phyloP scores from a whole-genome alignment of 2,113 vertebrate species.

The Ameiurus melas region DNA sequence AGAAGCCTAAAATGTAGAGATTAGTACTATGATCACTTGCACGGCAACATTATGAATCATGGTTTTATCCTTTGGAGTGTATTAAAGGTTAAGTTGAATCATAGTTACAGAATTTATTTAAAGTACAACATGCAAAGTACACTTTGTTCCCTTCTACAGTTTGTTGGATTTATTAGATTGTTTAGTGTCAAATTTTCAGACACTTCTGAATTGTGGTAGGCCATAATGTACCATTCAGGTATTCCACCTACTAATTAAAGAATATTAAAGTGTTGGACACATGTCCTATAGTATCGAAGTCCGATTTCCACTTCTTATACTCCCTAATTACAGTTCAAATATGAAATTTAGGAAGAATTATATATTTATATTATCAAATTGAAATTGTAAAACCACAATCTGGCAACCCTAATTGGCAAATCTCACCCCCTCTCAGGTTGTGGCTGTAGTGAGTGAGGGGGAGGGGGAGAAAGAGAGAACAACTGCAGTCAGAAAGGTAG shows the following conservation, averaged over 20 bases:
- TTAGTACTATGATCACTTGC: background rate
- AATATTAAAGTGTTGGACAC: background rate
- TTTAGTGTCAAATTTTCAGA: background rate
- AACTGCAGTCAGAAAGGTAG: background rate
- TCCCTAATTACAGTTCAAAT: background rate
- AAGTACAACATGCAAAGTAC: background rate
- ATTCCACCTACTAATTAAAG: background rate
- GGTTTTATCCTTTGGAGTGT: background rate
- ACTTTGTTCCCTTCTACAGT: background rate
- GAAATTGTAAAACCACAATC: background rate
- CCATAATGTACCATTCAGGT: background rate
- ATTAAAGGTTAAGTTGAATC: background rate
- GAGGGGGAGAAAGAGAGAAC: constrained; percentile 11
- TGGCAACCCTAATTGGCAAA: background rate
- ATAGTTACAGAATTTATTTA: background rate
- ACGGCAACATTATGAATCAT: background rate
- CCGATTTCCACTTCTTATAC: background rate
- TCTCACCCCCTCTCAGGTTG: background rate
- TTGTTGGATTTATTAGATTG: background rate
- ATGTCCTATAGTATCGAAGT: background rate
- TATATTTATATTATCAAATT: background rate
- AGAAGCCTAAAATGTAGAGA: background rate
- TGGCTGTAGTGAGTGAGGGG: background rate
- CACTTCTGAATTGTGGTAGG: background rate
- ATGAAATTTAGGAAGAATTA: background rate